Conservation (phyloP, 2,113 vertebrate genomes). For the Carollia perspicillata region DNA sequence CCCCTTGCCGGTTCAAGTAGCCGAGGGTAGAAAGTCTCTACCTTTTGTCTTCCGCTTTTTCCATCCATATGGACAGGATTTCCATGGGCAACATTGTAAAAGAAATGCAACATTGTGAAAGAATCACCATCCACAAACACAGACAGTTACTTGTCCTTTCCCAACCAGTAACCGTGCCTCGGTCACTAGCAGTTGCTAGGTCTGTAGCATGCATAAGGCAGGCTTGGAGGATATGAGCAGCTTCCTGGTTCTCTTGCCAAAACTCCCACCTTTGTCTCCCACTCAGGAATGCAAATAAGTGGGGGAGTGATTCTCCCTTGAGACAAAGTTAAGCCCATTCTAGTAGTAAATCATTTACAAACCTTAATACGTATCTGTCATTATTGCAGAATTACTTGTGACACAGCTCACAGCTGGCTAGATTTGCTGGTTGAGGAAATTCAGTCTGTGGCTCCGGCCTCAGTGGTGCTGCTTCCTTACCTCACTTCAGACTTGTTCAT, state of each 20-base stretch:
- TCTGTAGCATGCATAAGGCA: accelerated
- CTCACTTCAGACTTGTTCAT: not conserved
- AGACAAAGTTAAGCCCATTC: not conserved
- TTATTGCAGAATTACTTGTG: not conserved
- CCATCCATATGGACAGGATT: not conserved
- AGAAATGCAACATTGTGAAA: not conserved
- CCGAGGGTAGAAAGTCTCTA: not conserved
- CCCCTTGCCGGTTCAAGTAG: not conserved
- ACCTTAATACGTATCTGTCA: not conserved
- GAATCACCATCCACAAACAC: not conserved
- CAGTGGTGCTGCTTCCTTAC: not conserved
- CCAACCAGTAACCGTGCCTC: not conserved
- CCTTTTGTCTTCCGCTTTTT: not conserved
- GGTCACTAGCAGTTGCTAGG: not conserved
- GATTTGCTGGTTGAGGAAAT: not conserved
- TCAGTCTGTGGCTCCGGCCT: not conserved
- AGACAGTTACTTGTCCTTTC: not conserved
- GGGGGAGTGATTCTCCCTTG: not conserved
- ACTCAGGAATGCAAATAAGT: not conserved
- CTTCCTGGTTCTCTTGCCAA: not conserved
- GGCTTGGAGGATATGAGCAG: not conserved
- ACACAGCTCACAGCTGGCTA: not conserved
- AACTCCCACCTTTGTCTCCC: not conserved
- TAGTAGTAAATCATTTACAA: not conserved
- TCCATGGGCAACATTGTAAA: not conserved